Evolutionary conservation across 2,797 vertebrate genomes (phyloP).

Genomic region (Eulemur rubriventer): DNA sequence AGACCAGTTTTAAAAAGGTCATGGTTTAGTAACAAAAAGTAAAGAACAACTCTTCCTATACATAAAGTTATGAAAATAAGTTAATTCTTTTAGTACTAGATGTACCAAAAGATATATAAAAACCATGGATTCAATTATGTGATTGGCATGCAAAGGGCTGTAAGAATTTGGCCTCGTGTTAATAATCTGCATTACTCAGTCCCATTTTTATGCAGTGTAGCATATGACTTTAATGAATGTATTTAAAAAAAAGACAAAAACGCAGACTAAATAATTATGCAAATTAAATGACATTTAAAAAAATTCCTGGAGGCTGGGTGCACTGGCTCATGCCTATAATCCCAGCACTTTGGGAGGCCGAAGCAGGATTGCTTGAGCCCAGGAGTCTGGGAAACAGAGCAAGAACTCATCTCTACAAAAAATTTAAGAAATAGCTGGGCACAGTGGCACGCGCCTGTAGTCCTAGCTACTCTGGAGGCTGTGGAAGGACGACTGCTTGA

Average conservation of each 20-base stretch:
- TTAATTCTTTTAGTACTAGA: conserved; percentile 2
- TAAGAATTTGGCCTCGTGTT: background rate
- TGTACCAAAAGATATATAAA: background rate
- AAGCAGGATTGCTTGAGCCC: too few relatives aligned
- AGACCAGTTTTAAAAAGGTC: conserved; percentile 10
- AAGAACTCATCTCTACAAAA: background rate
- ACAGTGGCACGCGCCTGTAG: background rate
- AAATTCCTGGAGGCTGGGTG: background rate
- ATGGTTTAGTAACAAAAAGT: background rate
- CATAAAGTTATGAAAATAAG: background rate
- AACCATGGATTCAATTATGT: background rate
- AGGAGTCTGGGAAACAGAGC: background rate
- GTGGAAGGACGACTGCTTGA: background rate
- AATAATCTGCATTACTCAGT: conserved; percentile 33
- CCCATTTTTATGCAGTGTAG: background rate
- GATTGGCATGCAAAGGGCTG: background rate
- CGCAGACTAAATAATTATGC: background rate
- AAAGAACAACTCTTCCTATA: background rate
- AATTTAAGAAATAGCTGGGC: background rate
- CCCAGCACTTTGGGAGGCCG: too few relatives aligned
- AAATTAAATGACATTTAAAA: conserved; percentile 18
- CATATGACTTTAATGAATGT: conserved; percentile 17
- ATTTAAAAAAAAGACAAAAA: background rate
- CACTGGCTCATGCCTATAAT: too few relatives aligned
- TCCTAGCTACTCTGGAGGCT: background rate